phyloP scores from a whole-genome alignment of 1,140 invertebrate species.

The Danaus plexippus region DNA sequence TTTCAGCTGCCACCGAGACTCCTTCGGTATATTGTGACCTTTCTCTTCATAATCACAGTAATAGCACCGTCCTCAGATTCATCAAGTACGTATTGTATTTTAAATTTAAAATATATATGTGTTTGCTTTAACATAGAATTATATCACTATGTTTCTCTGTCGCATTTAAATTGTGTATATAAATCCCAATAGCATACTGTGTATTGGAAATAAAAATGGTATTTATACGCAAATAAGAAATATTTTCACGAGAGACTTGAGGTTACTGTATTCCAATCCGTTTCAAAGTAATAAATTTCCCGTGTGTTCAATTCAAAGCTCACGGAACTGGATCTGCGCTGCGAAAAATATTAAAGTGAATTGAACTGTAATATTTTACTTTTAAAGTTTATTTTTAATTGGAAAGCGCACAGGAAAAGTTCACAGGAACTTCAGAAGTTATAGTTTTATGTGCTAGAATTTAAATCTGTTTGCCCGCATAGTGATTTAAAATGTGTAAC shows the following conservation, averaged over 20 bases:
- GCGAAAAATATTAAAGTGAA: conserved; percentile 4
- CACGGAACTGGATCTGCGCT: conserved; percentile 13
- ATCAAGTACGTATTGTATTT: conserved; percentile 65
- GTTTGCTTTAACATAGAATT: too few species aligned
- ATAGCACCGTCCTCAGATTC: conserved; percentile 72
- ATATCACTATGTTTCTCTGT: too few species aligned
- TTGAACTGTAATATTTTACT: background rate
- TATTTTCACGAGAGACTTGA: conserved; percentile 15
- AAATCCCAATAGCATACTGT: background rate
- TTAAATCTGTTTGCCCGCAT: conserved; percentile 13
- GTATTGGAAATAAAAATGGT: conserved; percentile 5
- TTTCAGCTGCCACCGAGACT: conserved; percentile 40
- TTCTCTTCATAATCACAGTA: conserved; percentile 69
- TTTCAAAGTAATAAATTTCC: conserved; percentile 27
- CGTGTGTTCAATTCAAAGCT: conserved; percentile 27
- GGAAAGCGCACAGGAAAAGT: background rate
- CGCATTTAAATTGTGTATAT: too few species aligned
- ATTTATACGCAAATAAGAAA: conserved; percentile 5
- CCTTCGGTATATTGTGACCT: conserved; percentile 67
- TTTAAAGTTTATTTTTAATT: conserved; percentile 6
- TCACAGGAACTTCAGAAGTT: conserved; percentile 3
- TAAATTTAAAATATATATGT: too few species aligned
- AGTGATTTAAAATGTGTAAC: conserved; percentile 1
- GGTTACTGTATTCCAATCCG: conserved; percentile 27
- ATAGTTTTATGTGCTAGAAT: conserved; percentile 11